phyloP scores from a whole-genome alignment of 2,888 invertebrate species.

The Altica lythri region DNA sequence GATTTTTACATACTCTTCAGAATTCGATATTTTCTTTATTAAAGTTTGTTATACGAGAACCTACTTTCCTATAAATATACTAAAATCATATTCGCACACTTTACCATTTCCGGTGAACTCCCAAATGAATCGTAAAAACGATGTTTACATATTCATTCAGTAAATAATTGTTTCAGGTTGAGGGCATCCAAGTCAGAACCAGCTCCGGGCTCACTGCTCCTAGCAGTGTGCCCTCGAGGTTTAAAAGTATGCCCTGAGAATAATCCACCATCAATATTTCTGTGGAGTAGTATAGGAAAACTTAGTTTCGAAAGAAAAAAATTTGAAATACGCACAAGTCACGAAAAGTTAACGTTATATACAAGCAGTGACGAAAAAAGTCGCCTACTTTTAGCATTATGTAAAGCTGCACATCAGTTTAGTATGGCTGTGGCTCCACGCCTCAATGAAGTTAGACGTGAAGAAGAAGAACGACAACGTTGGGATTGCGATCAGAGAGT shows the following conservation, averaged over 20 bases:
- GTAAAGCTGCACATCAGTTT: constrained; percentile 86
- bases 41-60: too few relatives aligned
- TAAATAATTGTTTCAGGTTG: constrained; percentile 69
- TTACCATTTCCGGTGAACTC: too few relatives aligned
- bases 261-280: constrained; percentile 75
- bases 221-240: constrained; percentile 91
- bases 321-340: constrained; percentile 92
- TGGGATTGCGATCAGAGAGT: constrained; percentile 57
- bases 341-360: constrained; percentile 86
- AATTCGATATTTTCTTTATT: too few relatives aligned
- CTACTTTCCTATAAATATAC: too few relatives aligned
- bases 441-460: constrained; percentile 78
- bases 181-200: constrained; percentile 76
- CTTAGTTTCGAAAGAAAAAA: constrained; percentile 96
- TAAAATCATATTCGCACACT: too few relatives aligned
- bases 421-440: constrained; percentile 90
- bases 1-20: too few relatives aligned
- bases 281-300: constrained; percentile 96
- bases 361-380: constrained; percentile 93
- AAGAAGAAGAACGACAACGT: constrained; percentile 75
- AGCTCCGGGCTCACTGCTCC: constrained; percentile 79
- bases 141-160: too few relatives aligned
- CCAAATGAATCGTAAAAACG: too few relatives aligned
- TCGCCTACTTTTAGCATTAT: constrained; percentile 69
- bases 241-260: constrained; percentile 83